These are phyloP conservation scores for Bombus superbus DNA, from an alignment of 1,140 invertebrate genomes.

Conservation along the genomic window DNA sequence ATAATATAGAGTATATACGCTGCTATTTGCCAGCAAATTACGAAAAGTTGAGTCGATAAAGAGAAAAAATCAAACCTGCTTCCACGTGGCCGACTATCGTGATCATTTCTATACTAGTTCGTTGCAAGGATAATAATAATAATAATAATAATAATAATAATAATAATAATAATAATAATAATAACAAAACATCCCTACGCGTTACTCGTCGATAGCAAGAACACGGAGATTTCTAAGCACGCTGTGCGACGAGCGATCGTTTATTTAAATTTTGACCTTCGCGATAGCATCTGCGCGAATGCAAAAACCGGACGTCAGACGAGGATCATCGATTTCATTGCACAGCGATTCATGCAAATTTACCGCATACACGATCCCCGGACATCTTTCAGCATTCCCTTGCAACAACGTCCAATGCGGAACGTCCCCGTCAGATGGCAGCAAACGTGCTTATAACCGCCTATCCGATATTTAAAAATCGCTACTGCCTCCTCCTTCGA, in stretches of 20 bases:
- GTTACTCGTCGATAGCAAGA: neutral
- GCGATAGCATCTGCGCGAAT: neutral
- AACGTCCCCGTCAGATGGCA: slow-evolving; percentile 32
- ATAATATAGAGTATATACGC: no score
- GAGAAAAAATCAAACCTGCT: no score
- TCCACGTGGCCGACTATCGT: no score
- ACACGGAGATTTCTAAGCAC: neutral
- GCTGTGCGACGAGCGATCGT: neutral
- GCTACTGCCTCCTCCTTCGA: neutral
- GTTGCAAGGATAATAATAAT: no score
- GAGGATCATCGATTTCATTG: slow-evolving; percentile 9
- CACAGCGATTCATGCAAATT: slow-evolving; percentile 11
- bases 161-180: no score
- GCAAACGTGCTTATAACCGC: neutral
- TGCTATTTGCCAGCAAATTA: no score
- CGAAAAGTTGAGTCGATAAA: no score
- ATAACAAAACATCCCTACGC: no score
- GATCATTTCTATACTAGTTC: no score
- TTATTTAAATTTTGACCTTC: slow-evolving; percentile 17
- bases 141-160: no score
- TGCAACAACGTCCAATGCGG: neutral
- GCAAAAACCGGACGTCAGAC: neutral
- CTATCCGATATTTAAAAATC: neutral
- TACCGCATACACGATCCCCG: neutral
- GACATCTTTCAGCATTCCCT: neutral